Evolutionary conservation across 2,113 vertebrate genomes (phyloP).

Genomic region (Vombatus ursinus): DNA sequence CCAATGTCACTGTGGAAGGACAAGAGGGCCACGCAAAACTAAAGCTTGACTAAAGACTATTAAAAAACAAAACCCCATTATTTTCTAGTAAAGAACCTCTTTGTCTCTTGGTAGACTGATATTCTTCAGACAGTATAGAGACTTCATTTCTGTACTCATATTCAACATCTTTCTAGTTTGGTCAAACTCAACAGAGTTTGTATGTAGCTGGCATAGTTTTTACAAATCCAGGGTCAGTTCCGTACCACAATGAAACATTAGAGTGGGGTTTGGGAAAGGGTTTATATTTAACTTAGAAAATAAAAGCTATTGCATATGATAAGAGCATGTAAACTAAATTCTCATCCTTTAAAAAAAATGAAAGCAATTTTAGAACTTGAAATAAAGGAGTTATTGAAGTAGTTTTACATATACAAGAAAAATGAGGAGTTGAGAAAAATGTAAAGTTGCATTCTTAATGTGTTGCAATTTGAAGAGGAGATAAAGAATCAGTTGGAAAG

Average conservation of each 20-base stretch:
- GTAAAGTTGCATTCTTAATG: not conserved
- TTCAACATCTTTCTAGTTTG: not conserved
- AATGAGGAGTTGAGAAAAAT: not conserved
- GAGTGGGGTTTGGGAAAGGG: not conserved
- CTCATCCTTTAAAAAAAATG: not conserved
- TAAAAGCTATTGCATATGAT: not conserved
- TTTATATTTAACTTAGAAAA: not conserved
- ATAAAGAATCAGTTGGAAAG: not conserved
- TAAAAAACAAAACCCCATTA: not conserved
- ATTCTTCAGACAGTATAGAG: not conserved
- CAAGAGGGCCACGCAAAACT: not conserved
- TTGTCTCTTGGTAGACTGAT: not conserved
- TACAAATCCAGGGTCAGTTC: not conserved
- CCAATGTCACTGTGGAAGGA: not conserved
- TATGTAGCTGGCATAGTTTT: not conserved
- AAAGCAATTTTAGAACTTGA: not conserved
- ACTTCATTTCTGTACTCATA: not conserved
- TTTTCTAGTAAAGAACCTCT: not conserved
- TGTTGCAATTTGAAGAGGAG: not conserved
- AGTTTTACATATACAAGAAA: not conserved
- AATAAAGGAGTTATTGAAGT: not conserved
- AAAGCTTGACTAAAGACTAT: not conserved
- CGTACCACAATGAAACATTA: not conserved
- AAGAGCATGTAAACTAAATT: not conserved
- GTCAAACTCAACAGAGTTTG: not conserved